Conservation (phyloP, 2,113 vertebrate species). For the Odontesthes bonariensis region DNA sequence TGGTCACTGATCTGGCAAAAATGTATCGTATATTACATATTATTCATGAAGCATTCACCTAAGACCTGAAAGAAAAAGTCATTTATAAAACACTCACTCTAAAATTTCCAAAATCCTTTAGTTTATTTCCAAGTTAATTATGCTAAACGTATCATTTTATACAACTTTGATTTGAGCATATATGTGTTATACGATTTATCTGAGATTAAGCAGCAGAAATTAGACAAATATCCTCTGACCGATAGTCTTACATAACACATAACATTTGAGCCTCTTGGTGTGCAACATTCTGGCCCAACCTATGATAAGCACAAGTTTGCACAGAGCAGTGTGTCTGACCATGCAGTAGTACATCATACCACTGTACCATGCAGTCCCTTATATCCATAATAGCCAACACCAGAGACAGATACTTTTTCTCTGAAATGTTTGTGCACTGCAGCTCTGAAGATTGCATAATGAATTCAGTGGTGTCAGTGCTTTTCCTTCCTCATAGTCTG, state of each 20-base stretch:
- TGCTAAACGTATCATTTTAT: conserved; percentile 16
- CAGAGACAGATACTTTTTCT: not conserved
- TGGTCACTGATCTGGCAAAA: too few relatives aligned
- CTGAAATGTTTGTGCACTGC: not conserved
- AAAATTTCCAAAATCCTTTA: conserved; percentile 26
- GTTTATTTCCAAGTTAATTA: conserved; percentile 29
- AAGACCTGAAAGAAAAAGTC: too few relatives aligned
- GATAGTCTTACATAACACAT: conserved; percentile 30
- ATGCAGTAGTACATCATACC: not conserved
- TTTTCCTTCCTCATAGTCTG: not conserved
- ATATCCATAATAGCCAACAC: not conserved
- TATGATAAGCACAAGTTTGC: conserved; percentile 1
- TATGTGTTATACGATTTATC: conserved; percentile 30
- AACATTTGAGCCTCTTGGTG: not conserved
- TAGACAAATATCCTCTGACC: not conserved
- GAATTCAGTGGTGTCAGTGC: conserved; percentile 15
- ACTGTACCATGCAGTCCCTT: conserved; percentile 7
- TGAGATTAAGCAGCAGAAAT: conserved; percentile 38
- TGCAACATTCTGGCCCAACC: conserved; percentile 11
- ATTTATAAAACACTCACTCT: not conserved
- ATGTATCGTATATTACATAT: too few relatives aligned
- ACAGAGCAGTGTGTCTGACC: not conserved
- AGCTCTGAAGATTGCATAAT: not conserved
- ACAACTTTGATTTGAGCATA: conserved; percentile 41
- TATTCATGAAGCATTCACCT: too few relatives aligned